A percentile compares a stretch with the other conserved stretches of the same genome.
These are phyloP conservation scores for Erythrocebus patas DNA, from an alignment of 2,113 vertebrate genomes.

Conservation along the genomic window DNA sequence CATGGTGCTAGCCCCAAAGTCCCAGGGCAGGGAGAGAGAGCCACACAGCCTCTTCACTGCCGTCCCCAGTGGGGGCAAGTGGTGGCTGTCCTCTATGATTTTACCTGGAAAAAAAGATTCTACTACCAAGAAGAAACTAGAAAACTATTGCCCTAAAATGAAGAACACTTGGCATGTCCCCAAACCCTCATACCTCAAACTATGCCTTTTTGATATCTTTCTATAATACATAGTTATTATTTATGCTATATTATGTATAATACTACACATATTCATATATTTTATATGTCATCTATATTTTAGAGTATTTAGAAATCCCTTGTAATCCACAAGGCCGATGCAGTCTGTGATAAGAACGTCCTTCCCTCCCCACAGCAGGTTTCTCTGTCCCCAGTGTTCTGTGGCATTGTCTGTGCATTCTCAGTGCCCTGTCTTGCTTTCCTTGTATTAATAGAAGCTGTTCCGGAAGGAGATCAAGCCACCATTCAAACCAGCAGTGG, in stretches of 20 bases:
- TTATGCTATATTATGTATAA: not conserved
- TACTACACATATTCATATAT: not conserved
- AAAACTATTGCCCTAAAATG: not conserved
- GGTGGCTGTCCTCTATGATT: accelerated
- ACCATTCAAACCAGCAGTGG: conserved; percentile 95
- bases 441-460: conserved; percentile 85
- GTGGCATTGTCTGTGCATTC: accelerated
- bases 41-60: not conserved
- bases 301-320: not conserved
- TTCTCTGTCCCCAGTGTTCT: no score
- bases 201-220: accelerated
- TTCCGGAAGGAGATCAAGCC: conserved; percentile 94
- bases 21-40: accelerated
- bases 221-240: not conserved
- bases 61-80: accelerated
- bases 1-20: accelerated
- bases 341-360: not conserved
- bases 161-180: no score
- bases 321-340: no score
- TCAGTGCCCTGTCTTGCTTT: not conserved
- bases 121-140: no score
- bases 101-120: not conserved
- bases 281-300: not conserved
- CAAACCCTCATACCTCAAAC: not conserved
- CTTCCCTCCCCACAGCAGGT: no score